Conservation (phyloP, 2,113 vertebrate genomes). For the Xiphophorus maculatus region DNA sequence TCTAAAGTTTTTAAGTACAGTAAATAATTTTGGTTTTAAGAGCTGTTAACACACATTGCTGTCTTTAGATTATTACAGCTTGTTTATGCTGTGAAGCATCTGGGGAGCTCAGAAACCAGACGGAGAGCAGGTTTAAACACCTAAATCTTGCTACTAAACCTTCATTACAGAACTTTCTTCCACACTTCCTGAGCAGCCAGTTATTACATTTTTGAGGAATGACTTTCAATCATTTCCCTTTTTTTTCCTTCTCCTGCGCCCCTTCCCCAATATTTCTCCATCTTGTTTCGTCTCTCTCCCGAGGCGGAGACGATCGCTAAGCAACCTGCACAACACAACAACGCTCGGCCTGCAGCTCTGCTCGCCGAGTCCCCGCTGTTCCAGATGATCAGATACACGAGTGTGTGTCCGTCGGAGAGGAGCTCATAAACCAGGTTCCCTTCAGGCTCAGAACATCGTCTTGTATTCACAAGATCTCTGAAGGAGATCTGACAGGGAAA, state of each 20-base stretch:
- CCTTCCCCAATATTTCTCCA: constrained; percentile 25
- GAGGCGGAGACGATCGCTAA: constrained; percentile 66
- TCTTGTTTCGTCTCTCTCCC: constrained; percentile 52
- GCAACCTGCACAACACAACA: constrained; percentile 75
- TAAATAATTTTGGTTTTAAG: too few species aligned
- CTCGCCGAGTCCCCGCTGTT: constrained; percentile 58
- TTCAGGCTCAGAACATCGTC: constrained; percentile 36
- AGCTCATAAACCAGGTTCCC: constrained; percentile 53
- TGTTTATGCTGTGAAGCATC: too few species aligned
- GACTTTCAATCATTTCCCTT: constrained; percentile 27
- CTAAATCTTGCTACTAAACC: too few species aligned
- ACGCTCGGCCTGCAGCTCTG: constrained; percentile 47
- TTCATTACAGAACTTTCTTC: background rate
- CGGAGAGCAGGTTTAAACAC: too few species aligned
- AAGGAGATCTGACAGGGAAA: constrained; percentile 14
- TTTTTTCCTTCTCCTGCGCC: background rate
- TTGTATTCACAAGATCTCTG: constrained; percentile 38
- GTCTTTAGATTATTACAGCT: too few species aligned
- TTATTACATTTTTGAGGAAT: constrained; percentile 19
- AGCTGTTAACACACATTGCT: too few species aligned
- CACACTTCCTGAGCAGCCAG: background rate
- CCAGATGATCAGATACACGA: constrained; percentile 58
- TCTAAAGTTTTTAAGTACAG: too few species aligned
- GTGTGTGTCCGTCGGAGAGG: constrained; percentile 32
- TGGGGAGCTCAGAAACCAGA: too few species aligned